These are phyloP conservation scores for Diploptera punctata DNA, from an alignment of 2,888 invertebrate species.

Conservation along the genomic window DNA sequence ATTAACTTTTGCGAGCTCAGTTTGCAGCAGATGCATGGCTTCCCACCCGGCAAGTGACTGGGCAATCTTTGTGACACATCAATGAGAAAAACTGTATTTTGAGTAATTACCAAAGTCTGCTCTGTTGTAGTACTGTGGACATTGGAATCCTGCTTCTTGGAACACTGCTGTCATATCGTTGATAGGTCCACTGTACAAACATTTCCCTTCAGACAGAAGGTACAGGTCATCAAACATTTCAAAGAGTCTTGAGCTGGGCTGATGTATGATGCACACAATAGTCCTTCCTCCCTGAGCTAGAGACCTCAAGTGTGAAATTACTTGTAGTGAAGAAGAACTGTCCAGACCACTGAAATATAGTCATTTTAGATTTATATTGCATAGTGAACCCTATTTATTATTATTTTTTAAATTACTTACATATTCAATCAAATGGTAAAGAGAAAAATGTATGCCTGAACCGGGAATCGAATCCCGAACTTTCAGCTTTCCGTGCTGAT, in stretches of 20 bases:
- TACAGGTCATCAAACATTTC: slow-evolving; percentile 76
- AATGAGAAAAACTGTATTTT: too few relatives aligned
- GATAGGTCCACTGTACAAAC: slow-evolving; percentile 71
- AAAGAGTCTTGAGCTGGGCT: slow-evolving; percentile 78
- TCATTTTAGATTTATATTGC: too few relatives aligned
- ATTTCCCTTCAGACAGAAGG: slow-evolving; percentile 70
- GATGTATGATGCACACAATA: slow-evolving; percentile 79
- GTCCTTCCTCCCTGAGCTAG: slow-evolving; percentile 71
- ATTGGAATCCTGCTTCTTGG: slow-evolving; percentile 64
- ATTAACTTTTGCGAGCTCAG: too few relatives aligned
- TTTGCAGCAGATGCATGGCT: too few relatives aligned
- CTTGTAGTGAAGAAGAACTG: slow-evolving; percentile 72
- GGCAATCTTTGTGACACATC: too few relatives aligned
- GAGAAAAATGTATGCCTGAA: too few relatives aligned
- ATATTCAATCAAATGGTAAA: too few relatives aligned
- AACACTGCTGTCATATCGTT: slow-evolving; percentile 66
- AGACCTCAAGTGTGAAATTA: slow-evolving; percentile 64
- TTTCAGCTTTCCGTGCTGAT: too few relatives aligned
- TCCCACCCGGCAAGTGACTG: too few relatives aligned
- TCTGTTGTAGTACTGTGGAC: slow-evolving; percentile 80
- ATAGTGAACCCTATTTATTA: too few relatives aligned
- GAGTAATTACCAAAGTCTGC: slow-evolving; percentile 74
- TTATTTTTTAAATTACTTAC: too few relatives aligned
- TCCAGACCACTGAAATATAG: slow-evolving; percentile 63
- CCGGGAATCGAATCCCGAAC: too few relatives aligned